Conservation (phyloP, 1,140 invertebrate species). For the Hestina assimilis region DNA sequence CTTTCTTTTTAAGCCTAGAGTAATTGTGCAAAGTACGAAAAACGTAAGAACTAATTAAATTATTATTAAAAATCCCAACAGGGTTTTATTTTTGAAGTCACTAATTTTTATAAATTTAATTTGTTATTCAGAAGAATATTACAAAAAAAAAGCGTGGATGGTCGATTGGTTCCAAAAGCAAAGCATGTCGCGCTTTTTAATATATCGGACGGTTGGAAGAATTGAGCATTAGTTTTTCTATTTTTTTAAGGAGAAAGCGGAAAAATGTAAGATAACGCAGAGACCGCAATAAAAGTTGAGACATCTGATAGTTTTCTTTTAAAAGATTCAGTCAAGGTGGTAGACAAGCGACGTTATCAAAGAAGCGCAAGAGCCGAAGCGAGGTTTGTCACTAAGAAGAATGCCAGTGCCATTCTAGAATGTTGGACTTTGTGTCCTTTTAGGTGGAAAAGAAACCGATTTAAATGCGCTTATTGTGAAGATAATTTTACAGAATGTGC, state of each 20-base stretch:
- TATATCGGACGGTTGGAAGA: constrained; percentile 25
- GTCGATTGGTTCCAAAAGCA: neutral
- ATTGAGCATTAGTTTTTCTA: constrained; percentile 61
- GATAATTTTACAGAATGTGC: constrained; percentile 38
- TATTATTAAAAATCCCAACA: neutral
- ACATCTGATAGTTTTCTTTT: constrained; percentile 15
- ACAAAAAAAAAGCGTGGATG: no score
- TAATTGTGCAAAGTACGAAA: neutral
- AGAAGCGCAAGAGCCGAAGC: constrained; percentile 58
- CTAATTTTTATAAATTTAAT: no score
- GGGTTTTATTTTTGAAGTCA: neutral
- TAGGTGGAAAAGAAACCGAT: constrained; percentile 49
- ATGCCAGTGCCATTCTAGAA: constrained; percentile 53
- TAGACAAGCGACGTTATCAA: constrained; percentile 44
- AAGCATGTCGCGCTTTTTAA: constrained; percentile 8
- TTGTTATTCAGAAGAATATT: no score
- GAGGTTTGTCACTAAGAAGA: constrained; percentile 56
- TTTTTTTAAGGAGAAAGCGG: constrained; percentile 63
- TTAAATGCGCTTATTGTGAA: constrained; percentile 57
- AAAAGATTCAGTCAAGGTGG: constrained; percentile 7
- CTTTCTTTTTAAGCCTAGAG: no score
- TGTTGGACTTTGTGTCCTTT: constrained; percentile 53
- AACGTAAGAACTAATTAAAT: neutral
- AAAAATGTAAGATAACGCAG: constrained; percentile 37
- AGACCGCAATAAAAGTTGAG: constrained; percentile 35